Conservation (phyloP, 2,113 vertebrate genomes). For the Ardeotis arabs region DNA sequence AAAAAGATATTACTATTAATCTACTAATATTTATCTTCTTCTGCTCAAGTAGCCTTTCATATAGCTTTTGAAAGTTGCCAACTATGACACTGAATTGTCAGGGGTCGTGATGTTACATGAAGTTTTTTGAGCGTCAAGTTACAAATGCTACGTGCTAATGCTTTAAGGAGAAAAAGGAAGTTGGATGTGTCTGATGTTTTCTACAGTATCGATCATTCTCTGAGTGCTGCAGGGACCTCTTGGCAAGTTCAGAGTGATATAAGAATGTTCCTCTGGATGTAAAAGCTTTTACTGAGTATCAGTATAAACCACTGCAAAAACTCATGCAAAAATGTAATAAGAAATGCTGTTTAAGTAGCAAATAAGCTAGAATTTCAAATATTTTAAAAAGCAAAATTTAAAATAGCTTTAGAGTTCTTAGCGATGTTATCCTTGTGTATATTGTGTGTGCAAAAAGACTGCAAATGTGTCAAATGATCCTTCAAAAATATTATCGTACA, state of each 20-base stretch:
- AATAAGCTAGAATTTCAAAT: background rate
- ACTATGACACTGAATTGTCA: background rate
- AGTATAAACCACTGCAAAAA: background rate
- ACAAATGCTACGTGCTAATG: rapidly evolving
- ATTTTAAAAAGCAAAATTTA: background rate
- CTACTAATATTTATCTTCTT: background rate
- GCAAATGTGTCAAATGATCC: background rate
- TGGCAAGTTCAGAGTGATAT: background rate
- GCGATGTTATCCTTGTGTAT: background rate
- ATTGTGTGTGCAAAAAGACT: background rate
- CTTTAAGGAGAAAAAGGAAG: background rate
- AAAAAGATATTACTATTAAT: background rate
- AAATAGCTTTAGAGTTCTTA: background rate
- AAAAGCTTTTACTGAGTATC: background rate
- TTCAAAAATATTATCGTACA: rapidly evolving
- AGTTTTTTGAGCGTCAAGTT: background rate
- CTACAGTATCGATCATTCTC: background rate
- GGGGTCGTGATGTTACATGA: background rate
- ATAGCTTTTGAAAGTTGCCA: background rate
- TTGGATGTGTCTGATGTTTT: background rate
- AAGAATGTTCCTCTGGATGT: background rate
- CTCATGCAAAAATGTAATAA: background rate
- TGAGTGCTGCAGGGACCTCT: background rate
- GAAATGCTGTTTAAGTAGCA: background rate
- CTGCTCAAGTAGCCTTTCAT: background rate